A percentile compares a stretch with the other conserved stretches of the same genome.
Evolutionary conservation across 2,797 vertebrate genomes (phyloP).

Genomic region (Onychomys torridus): DNA sequence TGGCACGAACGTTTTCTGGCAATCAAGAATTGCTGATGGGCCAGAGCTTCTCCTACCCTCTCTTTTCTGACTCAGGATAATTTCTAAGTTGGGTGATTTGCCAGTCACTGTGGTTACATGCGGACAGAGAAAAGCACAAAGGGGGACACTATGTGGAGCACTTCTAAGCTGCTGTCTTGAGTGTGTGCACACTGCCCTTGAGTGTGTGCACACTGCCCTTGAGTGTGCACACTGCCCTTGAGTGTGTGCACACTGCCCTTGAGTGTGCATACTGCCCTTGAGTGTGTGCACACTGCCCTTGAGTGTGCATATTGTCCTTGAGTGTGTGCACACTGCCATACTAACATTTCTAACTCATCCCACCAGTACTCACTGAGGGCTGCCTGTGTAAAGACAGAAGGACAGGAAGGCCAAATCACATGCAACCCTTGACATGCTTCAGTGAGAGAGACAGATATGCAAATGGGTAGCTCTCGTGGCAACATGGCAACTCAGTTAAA

Average conservation of each 20-base stretch:
- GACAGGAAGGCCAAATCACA: neutral
- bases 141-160: neutral
- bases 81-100: constrained; percentile 10
- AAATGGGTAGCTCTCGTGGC: neutral
- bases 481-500: neutral
- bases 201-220: neutral
- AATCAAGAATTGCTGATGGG: neutral
- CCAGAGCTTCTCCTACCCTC: neutral
- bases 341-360: neutral
- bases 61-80: constrained; percentile 56
- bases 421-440: neutral
- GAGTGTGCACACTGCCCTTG: no score
- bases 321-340: accelerated
- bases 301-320: no score
- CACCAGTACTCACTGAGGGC: neutral
- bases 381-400: neutral
- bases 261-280: no score
- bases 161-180: neutral
- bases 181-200: accelerated
- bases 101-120: neutral
- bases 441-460: accelerated
- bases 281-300: accelerated
- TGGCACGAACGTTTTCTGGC: neutral
- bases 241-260: neutral
- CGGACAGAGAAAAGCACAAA: neutral